Evolutionary conservation across 2,888 invertebrate genomes (phyloP).

Genomic region (Clivina fossor): DNA sequence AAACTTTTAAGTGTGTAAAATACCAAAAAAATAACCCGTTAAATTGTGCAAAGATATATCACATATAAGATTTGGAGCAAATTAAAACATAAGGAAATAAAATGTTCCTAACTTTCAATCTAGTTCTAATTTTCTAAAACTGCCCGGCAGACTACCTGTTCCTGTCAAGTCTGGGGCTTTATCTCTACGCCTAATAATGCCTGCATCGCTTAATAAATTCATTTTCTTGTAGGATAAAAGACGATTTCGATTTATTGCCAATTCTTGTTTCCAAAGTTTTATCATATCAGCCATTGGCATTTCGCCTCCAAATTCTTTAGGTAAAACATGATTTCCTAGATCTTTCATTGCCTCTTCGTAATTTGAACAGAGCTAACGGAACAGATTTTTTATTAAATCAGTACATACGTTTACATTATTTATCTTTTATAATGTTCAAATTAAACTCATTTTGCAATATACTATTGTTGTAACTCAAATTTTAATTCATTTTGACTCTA

Average conservation of each 20-base stretch:
- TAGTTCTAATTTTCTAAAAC: conserved; percentile 70
- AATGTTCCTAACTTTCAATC: conserved; percentile 52
- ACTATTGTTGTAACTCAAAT: background rate
- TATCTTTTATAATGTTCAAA: no score
- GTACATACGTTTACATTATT: background rate
- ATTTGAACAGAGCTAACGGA: conserved; percentile 60
- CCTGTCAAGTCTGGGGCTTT: conserved; percentile 51
- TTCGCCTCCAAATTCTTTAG: conserved; percentile 71
- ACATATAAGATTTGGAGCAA: no score
- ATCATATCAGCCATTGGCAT: conserved; percentile 74
- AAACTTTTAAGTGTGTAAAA: no score
- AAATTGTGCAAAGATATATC: conserved; percentile 14
- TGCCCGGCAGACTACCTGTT: conserved; percentile 55
- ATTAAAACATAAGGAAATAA: conserved; percentile 4
- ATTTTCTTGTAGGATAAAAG: conserved; percentile 65
- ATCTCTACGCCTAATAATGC: conserved; percentile 54
- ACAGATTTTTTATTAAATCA: conserved; percentile 4
- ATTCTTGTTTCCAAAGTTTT: conserved; percentile 64
- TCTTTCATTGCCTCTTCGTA: conserved; percentile 61
- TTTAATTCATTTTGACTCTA: conserved; percentile 1
- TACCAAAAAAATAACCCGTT: no score
- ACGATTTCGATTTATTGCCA: conserved; percentile 61
- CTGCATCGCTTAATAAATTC: conserved; percentile 64
- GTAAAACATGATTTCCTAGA: conserved; percentile 66
- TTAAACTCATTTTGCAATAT: no score